These are phyloP conservation scores for Serrognathus titanus DNA, from an alignment of 2,888 invertebrate genomes.

Conservation along the genomic window DNA sequence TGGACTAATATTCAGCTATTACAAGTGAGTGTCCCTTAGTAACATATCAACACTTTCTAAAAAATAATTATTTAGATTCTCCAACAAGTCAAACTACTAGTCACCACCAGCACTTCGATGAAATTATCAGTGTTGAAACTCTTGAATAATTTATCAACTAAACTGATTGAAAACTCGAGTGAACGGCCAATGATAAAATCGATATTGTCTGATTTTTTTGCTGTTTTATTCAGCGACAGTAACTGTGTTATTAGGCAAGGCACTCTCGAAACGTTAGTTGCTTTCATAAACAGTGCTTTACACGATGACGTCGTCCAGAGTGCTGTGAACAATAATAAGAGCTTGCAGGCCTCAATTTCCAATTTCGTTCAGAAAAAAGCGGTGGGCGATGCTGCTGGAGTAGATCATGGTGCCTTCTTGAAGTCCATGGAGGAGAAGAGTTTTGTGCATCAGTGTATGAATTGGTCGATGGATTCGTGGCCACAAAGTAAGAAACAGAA, in stretches of 20 bases:
- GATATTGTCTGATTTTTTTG: conserved; percentile 17
- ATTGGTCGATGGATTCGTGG: background rate
- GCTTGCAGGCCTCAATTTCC: conserved; percentile 7
- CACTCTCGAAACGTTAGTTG: conserved; percentile 16
- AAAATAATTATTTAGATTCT: conserved; percentile 23
- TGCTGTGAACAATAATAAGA: conserved; percentile 7
- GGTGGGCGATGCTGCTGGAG: background rate
- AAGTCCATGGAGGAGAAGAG: background rate
- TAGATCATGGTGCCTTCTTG: conserved; percentile 1
- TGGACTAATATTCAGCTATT: conserved; percentile 14
- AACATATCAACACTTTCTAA: background rate
- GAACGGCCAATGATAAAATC: conserved; percentile 12
- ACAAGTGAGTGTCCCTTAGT: conserved; percentile 12
- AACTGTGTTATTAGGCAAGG: conserved; percentile 20
- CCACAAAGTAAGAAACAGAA: conserved; percentile 10
- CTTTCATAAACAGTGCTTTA: conserved; percentile 11
- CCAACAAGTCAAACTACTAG: conserved; percentile 20
- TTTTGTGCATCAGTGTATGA: conserved; percentile 18
- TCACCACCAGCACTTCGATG: conserved; percentile 7
- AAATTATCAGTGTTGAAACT: conserved; percentile 4
- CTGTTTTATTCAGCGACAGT: conserved; percentile 14
- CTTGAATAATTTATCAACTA: conserved; percentile 4
- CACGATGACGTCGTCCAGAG: conserved; percentile 12
- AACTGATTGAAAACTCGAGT: background rate
- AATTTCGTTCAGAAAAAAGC: conserved; percentile 6